Evolutionary conservation across 1,140 invertebrate species (phyloP).

Genomic region (Anagrus nilaparvatae): DNA sequence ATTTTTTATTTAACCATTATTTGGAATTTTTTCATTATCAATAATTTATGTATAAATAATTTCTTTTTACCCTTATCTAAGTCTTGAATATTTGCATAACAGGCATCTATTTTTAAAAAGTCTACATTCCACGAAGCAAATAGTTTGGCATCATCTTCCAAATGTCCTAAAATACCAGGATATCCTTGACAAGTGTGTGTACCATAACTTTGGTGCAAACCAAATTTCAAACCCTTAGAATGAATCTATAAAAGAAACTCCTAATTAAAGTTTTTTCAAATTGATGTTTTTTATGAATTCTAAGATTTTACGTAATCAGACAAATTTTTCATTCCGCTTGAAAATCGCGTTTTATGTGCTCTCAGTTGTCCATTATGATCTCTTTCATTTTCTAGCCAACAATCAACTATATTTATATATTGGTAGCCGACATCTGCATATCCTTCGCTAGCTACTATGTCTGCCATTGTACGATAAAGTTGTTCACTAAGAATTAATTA

Average conservation of each 20-base stretch:
- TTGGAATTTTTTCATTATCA: conserved; percentile 3
- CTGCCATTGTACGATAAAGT: conserved; percentile 85
- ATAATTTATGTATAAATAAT: conserved; percentile 13
- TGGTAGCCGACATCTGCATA: conserved; percentile 84
- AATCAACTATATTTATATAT: conserved; percentile 92
- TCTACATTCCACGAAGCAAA: conserved; percentile 97
- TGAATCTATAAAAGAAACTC: conserved; percentile 61
- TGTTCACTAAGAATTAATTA: conserved; percentile 77
- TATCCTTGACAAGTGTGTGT: conserved; percentile 92
- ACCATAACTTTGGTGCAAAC: conserved; percentile 95
- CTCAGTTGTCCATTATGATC: conserved; percentile 65
- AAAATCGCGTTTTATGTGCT: conserved; percentile 78
- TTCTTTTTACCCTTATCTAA: conserved; percentile 60
- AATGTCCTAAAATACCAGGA: conserved; percentile 80
- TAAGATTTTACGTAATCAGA: conserved; percentile 75
- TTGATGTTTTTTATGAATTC: too few species aligned
- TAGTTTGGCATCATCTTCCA: conserved; percentile 76
- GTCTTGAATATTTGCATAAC: conserved; percentile 71
- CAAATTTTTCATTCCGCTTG: conserved; percentile 81
- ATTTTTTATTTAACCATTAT: too few species aligned
- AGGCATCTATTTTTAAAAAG: conserved; percentile 94
- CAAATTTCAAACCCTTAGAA: conserved; percentile 86
- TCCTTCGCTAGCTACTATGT: conserved; percentile 78
- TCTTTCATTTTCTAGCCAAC: conserved; percentile 80
- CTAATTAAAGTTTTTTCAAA: neutral